A percentile compares a stretch with the other conserved stretches of the same genome.
phyloP scores from a whole-genome alignment of 2,888 invertebrate species.

The Calameuta idolon region DNA sequence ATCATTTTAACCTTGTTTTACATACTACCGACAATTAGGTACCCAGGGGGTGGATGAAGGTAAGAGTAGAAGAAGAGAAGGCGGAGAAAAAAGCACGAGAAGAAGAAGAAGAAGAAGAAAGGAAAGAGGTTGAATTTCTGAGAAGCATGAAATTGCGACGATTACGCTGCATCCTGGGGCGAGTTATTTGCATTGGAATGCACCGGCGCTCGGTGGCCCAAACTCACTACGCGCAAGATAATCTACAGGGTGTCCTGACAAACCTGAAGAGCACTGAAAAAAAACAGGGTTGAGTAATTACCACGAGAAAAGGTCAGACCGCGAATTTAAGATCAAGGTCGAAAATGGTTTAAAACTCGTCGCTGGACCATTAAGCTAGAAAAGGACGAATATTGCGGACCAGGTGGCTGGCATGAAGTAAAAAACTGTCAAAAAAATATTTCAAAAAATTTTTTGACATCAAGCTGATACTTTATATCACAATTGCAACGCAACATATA shows the following conservation, averaged over 20 bases:
- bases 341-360: background rate
- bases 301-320: background rate
- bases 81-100: background rate
- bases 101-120: constrained; percentile 9
- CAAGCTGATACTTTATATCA: background rate
- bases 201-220: constrained; percentile 54
- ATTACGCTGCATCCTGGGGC: constrained; percentile 58
- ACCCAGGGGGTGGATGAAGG: constrained; percentile 11
- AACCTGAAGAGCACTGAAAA: constrained; percentile 48
- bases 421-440: background rate
- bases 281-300: background rate
- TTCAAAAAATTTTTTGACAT: background rate
- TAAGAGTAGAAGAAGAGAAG: constrained; percentile 22
- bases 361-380: background rate
- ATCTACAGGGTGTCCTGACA: constrained; percentile 54
- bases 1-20: background rate
- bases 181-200: constrained; percentile 65
- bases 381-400: background rate
- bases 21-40: background rate
- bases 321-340: background rate
- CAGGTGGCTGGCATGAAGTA: background rate
- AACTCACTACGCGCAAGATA: constrained; percentile 52
- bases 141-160: constrained; percentile 64
- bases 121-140: constrained; percentile 55
- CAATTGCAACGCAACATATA: background rate